A percentile compares a stretch with the other conserved stretches of the same genome.
phyloP scores from a whole-genome alignment of 2,888 invertebrate species.

The Desoria tigrina region DNA sequence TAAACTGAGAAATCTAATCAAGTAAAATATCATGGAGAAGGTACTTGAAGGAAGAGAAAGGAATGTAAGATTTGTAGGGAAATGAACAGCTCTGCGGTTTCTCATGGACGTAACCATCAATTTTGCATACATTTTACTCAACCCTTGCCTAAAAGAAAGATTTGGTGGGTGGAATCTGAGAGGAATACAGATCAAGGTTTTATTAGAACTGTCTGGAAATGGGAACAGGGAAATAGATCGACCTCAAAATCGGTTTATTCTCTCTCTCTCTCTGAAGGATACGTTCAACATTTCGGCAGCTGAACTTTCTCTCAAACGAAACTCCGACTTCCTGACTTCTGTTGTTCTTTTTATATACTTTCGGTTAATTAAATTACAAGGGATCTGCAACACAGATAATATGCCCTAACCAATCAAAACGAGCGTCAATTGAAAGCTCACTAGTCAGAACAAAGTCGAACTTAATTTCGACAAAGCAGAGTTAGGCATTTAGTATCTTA shows the following conservation, averaged over 20 bases:
- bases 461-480: too few relatives aligned
- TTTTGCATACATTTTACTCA: slow-evolving; percentile 15
- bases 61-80: neutral
- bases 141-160: neutral
- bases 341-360: too few relatives aligned
- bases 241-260: neutral
- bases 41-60: neutral
- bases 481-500: too few relatives aligned
- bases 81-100: slow-evolving; percentile 18
- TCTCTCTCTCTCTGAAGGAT: neutral
- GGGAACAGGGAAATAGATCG: neutral
- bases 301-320: neutral
- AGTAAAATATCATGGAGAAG: neutral
- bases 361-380: too few relatives aligned
- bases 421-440: too few relatives aligned
- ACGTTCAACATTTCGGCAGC: too few relatives aligned
- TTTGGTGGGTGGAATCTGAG: slow-evolving; percentile 15
- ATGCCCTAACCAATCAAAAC: too few relatives aligned
- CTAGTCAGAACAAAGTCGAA: too few relatives aligned
- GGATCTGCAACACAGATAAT: too few relatives aligned
- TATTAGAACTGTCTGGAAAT: slow-evolving; percentile 1
- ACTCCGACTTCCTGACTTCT: neutral
- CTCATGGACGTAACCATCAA: slow-evolving; percentile 17
- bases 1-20: neutral
- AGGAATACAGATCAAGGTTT: slow-evolving; percentile 21